Evolutionary conservation across 2,797 vertebrate species (phyloP).

Genomic region (Glyptemys insculpta): DNA sequence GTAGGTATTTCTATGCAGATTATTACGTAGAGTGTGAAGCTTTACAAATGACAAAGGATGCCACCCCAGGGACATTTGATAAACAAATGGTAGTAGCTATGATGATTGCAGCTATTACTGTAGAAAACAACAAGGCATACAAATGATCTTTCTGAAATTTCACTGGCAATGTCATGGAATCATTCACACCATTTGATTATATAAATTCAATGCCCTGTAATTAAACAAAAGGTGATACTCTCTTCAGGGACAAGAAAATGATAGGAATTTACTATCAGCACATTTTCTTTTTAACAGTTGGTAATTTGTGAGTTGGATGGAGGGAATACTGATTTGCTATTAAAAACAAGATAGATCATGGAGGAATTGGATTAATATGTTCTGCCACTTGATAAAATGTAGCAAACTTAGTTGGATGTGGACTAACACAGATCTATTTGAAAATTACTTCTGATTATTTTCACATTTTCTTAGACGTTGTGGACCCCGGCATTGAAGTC

Average conservation of each 20-base stretch:
- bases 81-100: slow-evolving; percentile 50
- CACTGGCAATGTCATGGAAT: slow-evolving; percentile 41
- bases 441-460: neutral
- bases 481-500: neutral
- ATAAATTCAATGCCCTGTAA: slow-evolving; percentile 17
- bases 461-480: neutral
- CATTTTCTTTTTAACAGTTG: neutral
- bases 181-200: slow-evolving; percentile 15
- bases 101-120: slow-evolving; percentile 43
- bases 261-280: slow-evolving; percentile 25
- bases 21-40: neutral
- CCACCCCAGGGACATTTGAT: slow-evolving; percentile 41
- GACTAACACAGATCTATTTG: neutral
- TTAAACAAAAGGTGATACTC: slow-evolving; percentile 46
- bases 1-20: neutral
- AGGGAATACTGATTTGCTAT: neutral
- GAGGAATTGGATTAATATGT: neutral
- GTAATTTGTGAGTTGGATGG: neutral
- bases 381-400: neutral
- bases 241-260: slow-evolving; percentile 21
- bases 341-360: neutral
- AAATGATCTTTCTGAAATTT: neutral
- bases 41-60: slow-evolving; percentile 23
- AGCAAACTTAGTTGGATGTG: neutral
- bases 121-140: slow-evolving; percentile 27